These are phyloP conservation scores for Ursus arctos DNA, from an alignment of 2,113 vertebrate species.

Conservation along the genomic window DNA sequence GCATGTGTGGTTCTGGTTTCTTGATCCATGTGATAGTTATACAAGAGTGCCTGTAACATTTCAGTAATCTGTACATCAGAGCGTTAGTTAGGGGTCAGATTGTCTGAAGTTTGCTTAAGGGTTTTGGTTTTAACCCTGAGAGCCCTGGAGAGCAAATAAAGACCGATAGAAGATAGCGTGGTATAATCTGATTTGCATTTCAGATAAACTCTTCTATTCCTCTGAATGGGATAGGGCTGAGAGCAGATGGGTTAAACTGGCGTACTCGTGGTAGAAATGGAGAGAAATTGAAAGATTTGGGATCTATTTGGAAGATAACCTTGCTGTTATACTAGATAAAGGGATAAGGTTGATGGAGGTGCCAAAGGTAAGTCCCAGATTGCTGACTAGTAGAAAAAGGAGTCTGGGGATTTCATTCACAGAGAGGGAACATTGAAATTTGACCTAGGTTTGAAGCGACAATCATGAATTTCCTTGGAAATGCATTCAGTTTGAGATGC, in stretches of 20 bases:
- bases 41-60: background rate
- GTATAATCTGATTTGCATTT: background rate
- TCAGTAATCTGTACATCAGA: background rate
- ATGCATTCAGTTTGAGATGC: background rate
- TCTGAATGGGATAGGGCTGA: background rate
- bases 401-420: background rate
- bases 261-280: background rate
- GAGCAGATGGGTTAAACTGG: background rate
- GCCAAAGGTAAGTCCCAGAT: slow-evolving; percentile 18
- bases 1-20: background rate
- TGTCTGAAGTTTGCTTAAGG: background rate
- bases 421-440: background rate
- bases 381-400: slow-evolving; percentile 25
- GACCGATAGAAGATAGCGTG: background rate
- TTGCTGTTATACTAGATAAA: background rate
- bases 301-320: background rate
- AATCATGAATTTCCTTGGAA: slow-evolving; percentile 6
- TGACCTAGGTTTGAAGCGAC: background rate
- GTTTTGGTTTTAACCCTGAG: background rate
- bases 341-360: background rate
- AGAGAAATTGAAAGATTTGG: background rate
- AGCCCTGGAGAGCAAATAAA: background rate
- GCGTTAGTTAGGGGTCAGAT: background rate
- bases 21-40: background rate
- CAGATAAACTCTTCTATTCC: background rate